A percentile compares a stretch with the other conserved stretches of the same genome.
These are phyloP conservation scores for Rhizomys pruinosus DNA, from an alignment of 2,113 vertebrate species.

Conservation along the genomic window DNA sequence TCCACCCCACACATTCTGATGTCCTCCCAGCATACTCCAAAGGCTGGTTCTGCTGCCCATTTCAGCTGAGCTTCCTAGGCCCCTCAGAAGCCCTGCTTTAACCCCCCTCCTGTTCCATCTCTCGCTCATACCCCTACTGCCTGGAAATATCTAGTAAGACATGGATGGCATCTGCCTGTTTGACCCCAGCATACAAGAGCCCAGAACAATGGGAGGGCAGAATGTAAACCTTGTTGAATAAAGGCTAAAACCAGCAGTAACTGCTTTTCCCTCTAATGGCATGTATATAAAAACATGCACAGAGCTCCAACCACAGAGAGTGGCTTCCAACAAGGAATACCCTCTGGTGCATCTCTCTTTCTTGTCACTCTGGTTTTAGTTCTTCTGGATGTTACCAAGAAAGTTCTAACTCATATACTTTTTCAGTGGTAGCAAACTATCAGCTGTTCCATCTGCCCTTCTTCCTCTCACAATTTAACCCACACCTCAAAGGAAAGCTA, in stretches of 20 bases:
- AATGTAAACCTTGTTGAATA: fast-evolving
- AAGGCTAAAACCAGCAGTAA: fast-evolving
- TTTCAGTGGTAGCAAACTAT: not conserved
- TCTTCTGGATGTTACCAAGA: not conserved
- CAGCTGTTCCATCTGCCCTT: not conserved
- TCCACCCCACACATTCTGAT: not conserved
- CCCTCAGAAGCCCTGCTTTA: not conserved
- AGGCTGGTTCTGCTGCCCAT: not conserved
- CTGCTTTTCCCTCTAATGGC: not conserved
- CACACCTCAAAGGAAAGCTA: not conserved
- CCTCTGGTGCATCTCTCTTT: not conserved
- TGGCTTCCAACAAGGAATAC: not conserved
- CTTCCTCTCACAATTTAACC: not conserved
- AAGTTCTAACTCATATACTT: fast-evolving
- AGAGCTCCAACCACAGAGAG: not conserved
- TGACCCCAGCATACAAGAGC: fast-evolving
- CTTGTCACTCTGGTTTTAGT: not conserved
- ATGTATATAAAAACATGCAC: no score
- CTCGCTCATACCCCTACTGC: not conserved
- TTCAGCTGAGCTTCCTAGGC: not conserved
- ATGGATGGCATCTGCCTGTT: not conserved
- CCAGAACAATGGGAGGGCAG: fast-evolving
- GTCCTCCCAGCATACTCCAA: not conserved
- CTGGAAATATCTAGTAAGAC: not conserved
- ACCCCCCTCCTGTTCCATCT: no score